Evolutionary conservation across 2,888 invertebrate genomes (phyloP).

Genomic region (Caenorhabditis afra): DNA sequence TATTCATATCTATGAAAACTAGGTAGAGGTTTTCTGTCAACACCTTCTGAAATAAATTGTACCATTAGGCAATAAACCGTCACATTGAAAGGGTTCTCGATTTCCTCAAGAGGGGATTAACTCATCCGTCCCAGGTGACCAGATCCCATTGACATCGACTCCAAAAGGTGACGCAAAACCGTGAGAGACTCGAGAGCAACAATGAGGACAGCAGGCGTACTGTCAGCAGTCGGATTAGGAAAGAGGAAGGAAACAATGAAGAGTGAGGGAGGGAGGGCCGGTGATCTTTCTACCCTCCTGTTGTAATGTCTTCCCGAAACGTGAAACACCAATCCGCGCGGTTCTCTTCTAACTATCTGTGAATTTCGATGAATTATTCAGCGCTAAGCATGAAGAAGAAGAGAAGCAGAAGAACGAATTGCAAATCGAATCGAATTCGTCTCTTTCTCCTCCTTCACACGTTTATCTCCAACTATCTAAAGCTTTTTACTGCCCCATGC

Average conservation of each 20-base stretch:
- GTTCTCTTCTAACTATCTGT: conserved; percentile 44
- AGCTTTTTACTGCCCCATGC: conserved; percentile 50
- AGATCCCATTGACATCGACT: conserved; percentile 33
- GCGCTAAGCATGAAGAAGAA: conserved; percentile 21
- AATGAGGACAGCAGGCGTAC: conserved; percentile 15
- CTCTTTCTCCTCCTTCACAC: conserved; percentile 45
- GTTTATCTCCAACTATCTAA: conserved; percentile 56
- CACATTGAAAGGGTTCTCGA: no score
- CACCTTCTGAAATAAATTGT: no score
- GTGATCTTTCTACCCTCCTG: conserved; percentile 6
- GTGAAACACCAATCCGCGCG: conserved; percentile 10
- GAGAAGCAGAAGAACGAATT: conserved; percentile 13
- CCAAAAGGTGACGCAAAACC: conserved; percentile 32
- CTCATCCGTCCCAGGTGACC: conserved; percentile 8
- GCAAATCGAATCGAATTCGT: conserved; percentile 47
- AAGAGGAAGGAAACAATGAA: conserved; percentile 21
- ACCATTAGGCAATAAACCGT: no score
- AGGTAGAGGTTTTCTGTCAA: no score
- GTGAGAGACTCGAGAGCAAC: conserved; percentile 49
- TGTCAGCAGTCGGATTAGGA: conserved; percentile 19
- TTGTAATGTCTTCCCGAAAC: conserved; percentile 39
- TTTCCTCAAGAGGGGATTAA: conserved; percentile 31
- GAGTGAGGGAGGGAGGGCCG: conserved; percentile 25
- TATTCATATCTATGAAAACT: no score
- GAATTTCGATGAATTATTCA: conserved; percentile 57